Evolutionary conservation across 2,888 invertebrate species (phyloP).

Genomic region (Tipula vernalis): DNA sequence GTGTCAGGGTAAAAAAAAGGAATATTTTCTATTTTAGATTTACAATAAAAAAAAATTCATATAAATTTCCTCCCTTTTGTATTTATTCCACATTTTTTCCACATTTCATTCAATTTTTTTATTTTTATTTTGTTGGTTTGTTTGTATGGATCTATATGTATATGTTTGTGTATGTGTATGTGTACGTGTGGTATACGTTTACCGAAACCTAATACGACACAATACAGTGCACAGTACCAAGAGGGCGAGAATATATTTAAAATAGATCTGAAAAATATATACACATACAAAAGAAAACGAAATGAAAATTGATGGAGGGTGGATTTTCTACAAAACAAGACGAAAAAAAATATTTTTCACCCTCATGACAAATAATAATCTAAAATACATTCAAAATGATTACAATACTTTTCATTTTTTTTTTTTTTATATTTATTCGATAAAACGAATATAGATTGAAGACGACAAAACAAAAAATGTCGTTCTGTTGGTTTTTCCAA

Average conservation of each 20-base stretch:
- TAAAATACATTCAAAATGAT: constrained; percentile 4
- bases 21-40: constrained; percentile 4
- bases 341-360: neutral
- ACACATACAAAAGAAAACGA: neutral
- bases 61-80: neutral
- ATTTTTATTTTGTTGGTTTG: neutral
- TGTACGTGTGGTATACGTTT: neutral
- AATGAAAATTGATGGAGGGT: neutral
- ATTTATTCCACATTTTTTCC: neutral
- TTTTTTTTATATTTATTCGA: neutral
- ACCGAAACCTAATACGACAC: neutral
- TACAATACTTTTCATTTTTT: neutral
- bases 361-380: constrained; percentile 4
- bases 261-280: neutral
- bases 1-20: neutral
- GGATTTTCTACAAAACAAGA: neutral
- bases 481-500: neutral
- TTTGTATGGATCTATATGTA: neutral
- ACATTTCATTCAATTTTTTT: neutral
- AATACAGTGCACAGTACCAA: neutral
- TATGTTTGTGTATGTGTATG: neutral
- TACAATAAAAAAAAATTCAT: neutral
- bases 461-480: neutral
- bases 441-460: constrained; percentile 4
- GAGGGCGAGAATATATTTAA: neutral